These are phyloP conservation scores for Eupsittula cactorum DNA, from an alignment of 2,113 vertebrate species.

Conservation along the genomic window DNA sequence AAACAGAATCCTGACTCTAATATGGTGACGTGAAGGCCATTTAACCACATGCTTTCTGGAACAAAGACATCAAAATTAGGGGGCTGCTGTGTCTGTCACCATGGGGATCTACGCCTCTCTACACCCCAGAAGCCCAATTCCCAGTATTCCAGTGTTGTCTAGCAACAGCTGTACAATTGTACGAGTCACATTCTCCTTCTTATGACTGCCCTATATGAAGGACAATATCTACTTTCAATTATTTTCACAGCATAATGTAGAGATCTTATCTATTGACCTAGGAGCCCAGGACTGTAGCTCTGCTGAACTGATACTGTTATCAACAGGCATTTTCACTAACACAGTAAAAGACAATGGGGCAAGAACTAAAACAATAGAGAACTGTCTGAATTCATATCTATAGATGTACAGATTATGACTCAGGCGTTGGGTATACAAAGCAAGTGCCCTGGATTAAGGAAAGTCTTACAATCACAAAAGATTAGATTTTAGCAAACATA, in stretches of 20 bases:
- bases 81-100: not conserved
- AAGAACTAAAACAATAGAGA: not conserved
- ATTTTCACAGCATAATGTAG: not conserved
- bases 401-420: not conserved
- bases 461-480: not conserved
- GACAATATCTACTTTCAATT: not conserved
- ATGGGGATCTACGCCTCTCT: constrained; percentile 11
- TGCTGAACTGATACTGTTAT: not conserved
- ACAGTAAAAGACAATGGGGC: not conserved
- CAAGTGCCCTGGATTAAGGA: not conserved
- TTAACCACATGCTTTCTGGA: not conserved
- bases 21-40: not conserved
- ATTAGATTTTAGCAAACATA: not conserved
- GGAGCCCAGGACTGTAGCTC: not conserved
- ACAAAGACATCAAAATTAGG: not conserved
- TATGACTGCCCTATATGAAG: not conserved
- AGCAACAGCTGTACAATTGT: not conserved
- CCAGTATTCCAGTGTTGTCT: not conserved
- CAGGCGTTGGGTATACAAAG: not conserved
- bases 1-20: not conserved
- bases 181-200: not conserved
- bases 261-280: not conserved
- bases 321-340: not conserved
- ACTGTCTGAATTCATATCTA: not conserved
- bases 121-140: not conserved